Conservation (phyloP, 2,797 vertebrate species). For the Remorina albescens region DNA sequence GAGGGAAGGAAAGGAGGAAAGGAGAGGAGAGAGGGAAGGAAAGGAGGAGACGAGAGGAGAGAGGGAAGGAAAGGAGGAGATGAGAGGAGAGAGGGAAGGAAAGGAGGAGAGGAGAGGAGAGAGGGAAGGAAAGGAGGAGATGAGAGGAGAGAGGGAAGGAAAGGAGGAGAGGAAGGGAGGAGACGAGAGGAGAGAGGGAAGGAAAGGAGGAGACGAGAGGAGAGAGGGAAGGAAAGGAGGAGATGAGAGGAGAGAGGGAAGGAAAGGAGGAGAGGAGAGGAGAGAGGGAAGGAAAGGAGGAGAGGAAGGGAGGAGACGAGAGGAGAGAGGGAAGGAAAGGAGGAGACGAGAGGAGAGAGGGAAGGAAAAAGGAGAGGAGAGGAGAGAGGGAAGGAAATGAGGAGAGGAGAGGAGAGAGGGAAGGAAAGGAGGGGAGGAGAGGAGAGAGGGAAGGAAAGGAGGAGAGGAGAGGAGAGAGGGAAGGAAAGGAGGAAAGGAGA, state of each 20-base stretch:
- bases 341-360: background rate
- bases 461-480: slow-evolving; percentile 80
- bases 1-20: too few species aligned
- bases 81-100: background rate
- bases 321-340: background rate
- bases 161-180: too few species aligned
- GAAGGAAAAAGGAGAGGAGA: too few species aligned
- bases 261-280: background rate
- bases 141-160: background rate
- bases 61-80: too few species aligned
- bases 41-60: background rate
- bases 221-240: too few species aligned
- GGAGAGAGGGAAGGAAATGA: background rate
- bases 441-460: slow-evolving; percentile 70
- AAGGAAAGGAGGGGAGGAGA: too few species aligned
- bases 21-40: background rate
- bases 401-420: background rate
- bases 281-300: too few species aligned
- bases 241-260: background rate
- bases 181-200: background rate
- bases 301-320: too few species aligned
- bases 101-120: background rate
- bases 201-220: background rate
- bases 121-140: background rate
- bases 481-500: too few species aligned